These are phyloP conservation scores for Drosophila arizonae DNA, from an alignment of 1,140 invertebrate species.

Conservation along the genomic window DNA sequence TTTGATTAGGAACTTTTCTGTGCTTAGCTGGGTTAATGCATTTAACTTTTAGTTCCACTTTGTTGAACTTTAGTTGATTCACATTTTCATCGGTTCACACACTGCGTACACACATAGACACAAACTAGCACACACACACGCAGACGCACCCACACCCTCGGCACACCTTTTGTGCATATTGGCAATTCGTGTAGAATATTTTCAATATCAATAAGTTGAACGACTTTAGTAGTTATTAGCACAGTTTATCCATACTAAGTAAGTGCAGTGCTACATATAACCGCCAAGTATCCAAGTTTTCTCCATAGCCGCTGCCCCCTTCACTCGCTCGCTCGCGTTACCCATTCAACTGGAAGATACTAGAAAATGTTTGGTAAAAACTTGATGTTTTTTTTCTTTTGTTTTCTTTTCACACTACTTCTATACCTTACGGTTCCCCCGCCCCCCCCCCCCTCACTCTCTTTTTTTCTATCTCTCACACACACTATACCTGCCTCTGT, in stretches of 20 bases:
- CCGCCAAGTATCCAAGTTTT: background rate
- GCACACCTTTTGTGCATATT: constrained; percentile 18
- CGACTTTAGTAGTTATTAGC: constrained; percentile 74
- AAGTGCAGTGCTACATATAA: constrained; percentile 23
- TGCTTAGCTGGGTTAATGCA: background rate
- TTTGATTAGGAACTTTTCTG: background rate
- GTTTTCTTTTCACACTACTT: constrained; percentile 40
- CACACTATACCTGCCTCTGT: background rate
- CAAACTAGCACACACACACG: background rate
- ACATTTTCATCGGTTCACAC: background rate
- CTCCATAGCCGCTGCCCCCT: background rate
- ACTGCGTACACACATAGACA: background rate
- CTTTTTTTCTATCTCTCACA: too few species aligned
- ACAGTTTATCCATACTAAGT: constrained; percentile 77
- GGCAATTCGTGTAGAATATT: constrained; percentile 60
- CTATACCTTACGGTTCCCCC: background rate
- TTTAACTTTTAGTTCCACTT: constrained; percentile 6
- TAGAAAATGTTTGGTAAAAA: constrained; percentile 61
- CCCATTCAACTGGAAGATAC: constrained; percentile 17
- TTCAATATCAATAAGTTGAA: constrained; percentile 72
- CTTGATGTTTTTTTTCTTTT: constrained; percentile 33
- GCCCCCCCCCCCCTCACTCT: background rate
- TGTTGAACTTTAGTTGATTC: background rate
- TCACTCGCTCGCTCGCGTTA: background rate
- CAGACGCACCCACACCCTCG: background rate